Base-by-base conservation (phyloP, 2,113 vertebrate genomes). In the Cebus imitator region DNA sequence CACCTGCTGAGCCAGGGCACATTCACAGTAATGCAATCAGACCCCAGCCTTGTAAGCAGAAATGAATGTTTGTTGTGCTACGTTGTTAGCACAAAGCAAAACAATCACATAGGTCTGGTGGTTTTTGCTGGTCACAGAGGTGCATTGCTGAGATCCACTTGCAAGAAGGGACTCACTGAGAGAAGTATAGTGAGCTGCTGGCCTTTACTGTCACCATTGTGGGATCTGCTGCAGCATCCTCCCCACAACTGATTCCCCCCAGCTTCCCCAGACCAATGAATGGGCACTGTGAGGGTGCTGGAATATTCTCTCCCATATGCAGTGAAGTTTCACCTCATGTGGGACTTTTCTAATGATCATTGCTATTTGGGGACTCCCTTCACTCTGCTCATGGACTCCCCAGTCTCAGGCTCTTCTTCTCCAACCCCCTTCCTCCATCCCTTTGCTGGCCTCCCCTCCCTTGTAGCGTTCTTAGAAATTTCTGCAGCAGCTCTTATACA, bases 301-400 rank as follows among this genome's bases (percentile, higher is more conserved):
- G 40, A 23, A 48, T 2, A 55, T 72, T 48, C 50, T 40, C 8
- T 21, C 48, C 23, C 16, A 12, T 18, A 30, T 37, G 14, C 30
- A 45, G 30, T 27, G 9, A 87, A 50, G 43, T 5, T 35, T n/a
- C 30, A 18, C n/a, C 4, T 1, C 20, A 45, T 1, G 2, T 81
- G 6, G 1, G 91, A 10, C 2, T 20, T 13, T 6, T 12, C 4
- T 23, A 35, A 4, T 16, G 10, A 1, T 1, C 11, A 2, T 0
- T 12, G 0, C 27, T 20, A 16, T 37, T 37, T 16, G 7, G 75
- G 23, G 32, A 21, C 55, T 5, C 37, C 16, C 61, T 23, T 61
- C 0, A 2, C 8, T 8, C 1, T n/a, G 37, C 32, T 45, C 61
- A 48, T 20, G 21, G 27, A 70, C 18, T 21, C 7, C 50, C 32